Base-by-base conservation (phyloP, 2,888 invertebrate species). In the Pachliopta kotzebuea region DNA sequence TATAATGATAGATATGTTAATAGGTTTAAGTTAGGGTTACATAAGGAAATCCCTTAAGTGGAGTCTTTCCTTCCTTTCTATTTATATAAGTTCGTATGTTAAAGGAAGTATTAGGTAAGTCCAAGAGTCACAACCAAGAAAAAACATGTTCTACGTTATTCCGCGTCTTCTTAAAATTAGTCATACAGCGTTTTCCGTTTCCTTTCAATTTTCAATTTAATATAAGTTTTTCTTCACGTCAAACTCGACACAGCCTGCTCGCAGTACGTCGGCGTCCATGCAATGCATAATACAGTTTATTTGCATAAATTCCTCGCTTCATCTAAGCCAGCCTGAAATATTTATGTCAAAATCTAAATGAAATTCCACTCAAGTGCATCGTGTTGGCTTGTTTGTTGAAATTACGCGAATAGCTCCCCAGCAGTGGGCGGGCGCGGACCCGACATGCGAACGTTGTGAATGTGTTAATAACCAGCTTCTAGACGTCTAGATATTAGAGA, bases 301-400 rank as follows among this genome's bases (percentile, higher is more conserved):
- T 57, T 53, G 57, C 29, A 24, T 53, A 57, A 57, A 62, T 62
- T 62, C 62, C 24, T 24, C 21, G 45, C 59, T 49, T 50, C 60
- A 56, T 56, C 56, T 52, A 56, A 45, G 56, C 23, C 18, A 14
- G 50, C 52, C 31, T 23, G 53, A 55, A 54, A 49, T 60, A 60
- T 60, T 60, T 56, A 60, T 56, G 52, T 31, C 60, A 54, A 60
- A 60, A 56, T 60, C 60, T 64, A 60, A 64, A 64, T 64, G 56
- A 64, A 64, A 64, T 64, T 64, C 64, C 64, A 56, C 23, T 60
- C 26, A 60, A 60, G 37, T 64, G 60, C 52, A 60, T 64, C 60
- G 55, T 60, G 37, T 56, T 17, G 56, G 52, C 29, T 64, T 55
- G 56, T 50, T 50, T 20, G 64, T 64, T 60, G 26, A 64, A 64